phyloP scores from a whole-genome alignment of 2,113 vertebrate genomes.

The Anthoscopus minutus region DNA sequence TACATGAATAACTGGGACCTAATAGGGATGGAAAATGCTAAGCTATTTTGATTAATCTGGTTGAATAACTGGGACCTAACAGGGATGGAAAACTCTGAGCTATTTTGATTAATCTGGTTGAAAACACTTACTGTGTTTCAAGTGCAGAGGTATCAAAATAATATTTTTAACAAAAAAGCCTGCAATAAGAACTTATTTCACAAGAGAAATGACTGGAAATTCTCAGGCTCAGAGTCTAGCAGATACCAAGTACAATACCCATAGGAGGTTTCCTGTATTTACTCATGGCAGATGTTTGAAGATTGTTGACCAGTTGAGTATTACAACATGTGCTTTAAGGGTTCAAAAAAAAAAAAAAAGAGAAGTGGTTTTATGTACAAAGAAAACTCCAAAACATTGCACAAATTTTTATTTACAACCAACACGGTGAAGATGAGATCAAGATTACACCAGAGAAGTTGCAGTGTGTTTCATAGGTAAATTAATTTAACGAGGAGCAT shows the following conservation, averaged over 20 bases:
- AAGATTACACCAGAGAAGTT: not conserved
- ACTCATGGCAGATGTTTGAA: not conserved
- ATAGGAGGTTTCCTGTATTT: not conserved
- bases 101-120: not conserved
- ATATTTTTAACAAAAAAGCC: not conserved
- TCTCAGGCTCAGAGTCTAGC: not conserved
- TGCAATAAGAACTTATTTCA: not conserved
- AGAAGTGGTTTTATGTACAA: not conserved
- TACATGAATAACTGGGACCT: not conserved
- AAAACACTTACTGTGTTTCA: not conserved
- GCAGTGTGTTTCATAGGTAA: not conserved
- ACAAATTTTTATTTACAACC: not conserved
- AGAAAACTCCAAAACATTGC: not conserved
- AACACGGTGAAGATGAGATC: not conserved
- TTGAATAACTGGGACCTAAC: not conserved
- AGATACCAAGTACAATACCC: not conserved
- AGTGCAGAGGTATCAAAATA: not conserved
- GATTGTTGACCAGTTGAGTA: not conserved
- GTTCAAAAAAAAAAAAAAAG: not conserved
- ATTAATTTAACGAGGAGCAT: not conserved
- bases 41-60: not conserved
- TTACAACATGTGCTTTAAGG: not conserved
- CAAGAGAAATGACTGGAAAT: not conserved
- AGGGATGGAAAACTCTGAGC: not conserved
- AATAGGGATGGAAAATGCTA: not conserved